These are phyloP conservation scores for Nipponacmea schrenckii DNA, from an alignment of 2,888 invertebrate species.

Conservation along the genomic window DNA sequence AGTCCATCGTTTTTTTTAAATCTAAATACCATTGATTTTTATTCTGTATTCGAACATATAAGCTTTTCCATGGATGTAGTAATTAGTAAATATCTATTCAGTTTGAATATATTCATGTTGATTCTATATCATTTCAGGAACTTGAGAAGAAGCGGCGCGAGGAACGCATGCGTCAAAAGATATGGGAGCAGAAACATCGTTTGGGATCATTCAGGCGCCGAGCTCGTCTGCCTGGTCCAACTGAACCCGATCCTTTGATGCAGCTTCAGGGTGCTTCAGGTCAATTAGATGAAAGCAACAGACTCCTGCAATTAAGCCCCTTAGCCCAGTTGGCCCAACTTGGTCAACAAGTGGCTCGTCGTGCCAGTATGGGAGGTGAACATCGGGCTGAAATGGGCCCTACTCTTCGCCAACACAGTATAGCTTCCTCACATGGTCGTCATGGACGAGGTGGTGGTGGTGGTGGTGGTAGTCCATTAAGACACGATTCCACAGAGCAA, in stretches of 20 bases:
- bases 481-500: constrained; percentile 33
- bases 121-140: constrained; percentile 45
- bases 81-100: too few species aligned
- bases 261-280: constrained; percentile 15
- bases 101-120: too few species aligned
- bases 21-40: background rate
- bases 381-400: constrained; percentile 26
- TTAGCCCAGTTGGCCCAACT: constrained; percentile 22
- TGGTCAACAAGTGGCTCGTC: constrained; percentile 11
- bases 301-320: constrained; percentile 32
- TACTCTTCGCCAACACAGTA: background rate
- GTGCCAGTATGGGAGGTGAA: constrained; percentile 17
- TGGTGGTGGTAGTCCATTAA: constrained; percentile 47
- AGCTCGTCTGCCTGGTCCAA: constrained; percentile 47
- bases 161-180: constrained; percentile 62
- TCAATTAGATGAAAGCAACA: constrained; percentile 26
- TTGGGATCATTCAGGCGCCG: constrained; percentile 56
- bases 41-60: too few species aligned
- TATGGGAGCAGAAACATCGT: constrained; percentile 64
- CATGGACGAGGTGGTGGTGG: constrained; percentile 39
- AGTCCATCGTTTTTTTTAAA: background rate
- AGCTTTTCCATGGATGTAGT: too few species aligned
- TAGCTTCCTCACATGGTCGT: constrained; percentile 23
- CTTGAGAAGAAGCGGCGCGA: constrained; percentile 64
- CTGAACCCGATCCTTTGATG: constrained; percentile 40